Conservation (phyloP, 2,797 vertebrate genomes). For the Dendrocincla fuliginosa region DNA sequence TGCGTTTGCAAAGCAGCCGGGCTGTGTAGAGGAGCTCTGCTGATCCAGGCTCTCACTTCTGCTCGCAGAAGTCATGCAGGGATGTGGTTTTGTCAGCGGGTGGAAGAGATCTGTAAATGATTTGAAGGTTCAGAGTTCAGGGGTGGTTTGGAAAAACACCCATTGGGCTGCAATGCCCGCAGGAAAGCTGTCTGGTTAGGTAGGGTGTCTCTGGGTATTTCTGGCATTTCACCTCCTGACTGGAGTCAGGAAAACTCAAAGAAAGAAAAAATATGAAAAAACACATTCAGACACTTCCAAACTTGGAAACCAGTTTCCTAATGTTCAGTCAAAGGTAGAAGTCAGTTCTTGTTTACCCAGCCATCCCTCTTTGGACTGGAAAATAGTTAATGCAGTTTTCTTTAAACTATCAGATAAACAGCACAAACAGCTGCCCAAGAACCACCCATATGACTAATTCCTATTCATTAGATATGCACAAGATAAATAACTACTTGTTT, state of each 20-base stretch:
- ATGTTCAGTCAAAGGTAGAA: slow-evolving; percentile 1
- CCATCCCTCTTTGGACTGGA: not conserved
- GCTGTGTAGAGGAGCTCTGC: not conserved
- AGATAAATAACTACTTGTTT: slow-evolving; percentile 12
- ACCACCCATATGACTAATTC: not conserved
- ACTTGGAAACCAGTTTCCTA: not conserved
- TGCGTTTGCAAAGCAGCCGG: not conserved
- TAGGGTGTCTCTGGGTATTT: slow-evolving; percentile 33
- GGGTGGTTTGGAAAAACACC: slow-evolving; percentile 30
- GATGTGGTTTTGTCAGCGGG: not conserved
- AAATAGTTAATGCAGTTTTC: not conserved
- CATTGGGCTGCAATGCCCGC: rapidly evolving
- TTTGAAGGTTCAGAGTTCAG: slow-evolving; percentile 60
- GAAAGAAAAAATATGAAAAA: slow-evolving; percentile 17
- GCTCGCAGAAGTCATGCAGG: not conserved
- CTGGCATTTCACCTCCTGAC: slow-evolving; percentile 41
- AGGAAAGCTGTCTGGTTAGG: not conserved
- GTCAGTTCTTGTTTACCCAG: not conserved
- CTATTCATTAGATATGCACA: not conserved
- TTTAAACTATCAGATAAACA: slow-evolving; percentile 7
- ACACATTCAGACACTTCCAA: not conserved
- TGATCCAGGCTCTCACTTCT: not conserved
- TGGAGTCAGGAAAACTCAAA: slow-evolving; percentile 15
- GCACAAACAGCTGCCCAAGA: not conserved
- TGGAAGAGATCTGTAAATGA: slow-evolving; percentile 29